Conservation (phyloP, 2,113 vertebrate species). For the Rhabdomys dilectus region DNA sequence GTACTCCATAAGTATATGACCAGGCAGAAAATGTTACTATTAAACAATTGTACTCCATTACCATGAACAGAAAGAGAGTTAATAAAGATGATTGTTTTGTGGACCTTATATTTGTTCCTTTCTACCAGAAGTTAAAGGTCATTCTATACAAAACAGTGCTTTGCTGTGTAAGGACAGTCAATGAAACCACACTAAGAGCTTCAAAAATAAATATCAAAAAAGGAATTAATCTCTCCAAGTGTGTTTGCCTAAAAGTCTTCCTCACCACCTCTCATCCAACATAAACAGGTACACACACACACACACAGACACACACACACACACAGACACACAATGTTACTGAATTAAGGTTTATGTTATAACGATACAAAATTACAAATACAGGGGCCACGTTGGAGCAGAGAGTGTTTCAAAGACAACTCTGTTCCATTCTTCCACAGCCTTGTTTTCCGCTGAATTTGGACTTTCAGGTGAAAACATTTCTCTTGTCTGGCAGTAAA, state of each 20-base stretch:
- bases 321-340: background rate
- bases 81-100: constrained; percentile 75
- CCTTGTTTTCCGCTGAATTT: constrained; percentile 46
- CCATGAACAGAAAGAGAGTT: constrained; percentile 76
- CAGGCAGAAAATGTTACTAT: constrained; percentile 72
- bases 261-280: background rate
- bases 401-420: background rate
- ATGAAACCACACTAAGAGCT: background rate
- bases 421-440: background rate
- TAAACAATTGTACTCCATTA: constrained; percentile 69
- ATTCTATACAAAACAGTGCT: constrained; percentile 24
- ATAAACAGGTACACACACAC: background rate
- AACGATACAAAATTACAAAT: background rate
- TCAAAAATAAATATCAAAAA: background rate
- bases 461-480: constrained; percentile 55
- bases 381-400: background rate
- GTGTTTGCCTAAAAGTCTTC: background rate
- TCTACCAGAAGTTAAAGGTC: constrained; percentile 56
- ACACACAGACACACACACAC: no score
- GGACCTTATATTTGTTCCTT: constrained; percentile 58
- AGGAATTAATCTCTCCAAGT: background rate
- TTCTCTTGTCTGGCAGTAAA: constrained; percentile 73
- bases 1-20: constrained; percentile 66
- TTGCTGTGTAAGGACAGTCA: constrained; percentile 12
- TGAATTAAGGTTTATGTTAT: background rate